Evolutionary conservation across 2,113 vertebrate species (phyloP).

Genomic region (Sorex araneus): DNA sequence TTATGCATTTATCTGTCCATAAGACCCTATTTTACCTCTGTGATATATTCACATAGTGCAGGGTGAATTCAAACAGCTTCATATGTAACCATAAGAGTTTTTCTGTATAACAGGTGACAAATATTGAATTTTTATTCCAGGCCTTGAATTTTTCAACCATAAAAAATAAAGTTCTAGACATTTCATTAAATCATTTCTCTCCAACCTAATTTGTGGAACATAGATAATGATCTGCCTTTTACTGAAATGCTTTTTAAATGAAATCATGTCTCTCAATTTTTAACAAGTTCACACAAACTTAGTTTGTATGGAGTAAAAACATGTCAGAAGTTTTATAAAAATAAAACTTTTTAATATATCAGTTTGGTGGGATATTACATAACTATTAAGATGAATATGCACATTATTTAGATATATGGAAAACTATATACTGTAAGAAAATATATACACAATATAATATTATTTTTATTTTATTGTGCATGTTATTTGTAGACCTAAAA

Average conservation of each 20-base stretch:
- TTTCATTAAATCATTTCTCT: constrained; percentile 77
- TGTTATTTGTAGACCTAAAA: neutral
- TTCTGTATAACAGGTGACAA: constrained; percentile 72
- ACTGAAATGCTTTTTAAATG: constrained; percentile 67
- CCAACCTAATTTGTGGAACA: constrained; percentile 57
- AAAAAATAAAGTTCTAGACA: constrained; percentile 70
- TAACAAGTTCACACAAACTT: constrained; percentile 59
- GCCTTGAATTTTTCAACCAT: constrained; percentile 71
- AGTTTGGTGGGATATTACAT: constrained; percentile 72
- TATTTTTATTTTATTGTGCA: neutral
- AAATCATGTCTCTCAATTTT: constrained; percentile 68
- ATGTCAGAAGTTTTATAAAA: neutral
- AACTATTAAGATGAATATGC: constrained; percentile 54
- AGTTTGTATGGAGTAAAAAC: constrained; percentile 74
- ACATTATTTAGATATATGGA: neutral
- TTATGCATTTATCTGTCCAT: neutral
- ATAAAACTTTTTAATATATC: constrained; percentile 64
- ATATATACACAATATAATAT: neutral
- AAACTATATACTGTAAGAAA: constrained; percentile 32
- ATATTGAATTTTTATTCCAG: constrained; percentile 64
- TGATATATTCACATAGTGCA: constrained; percentile 64
- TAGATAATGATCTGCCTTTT: constrained; percentile 73
- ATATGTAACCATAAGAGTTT: constrained; percentile 73
- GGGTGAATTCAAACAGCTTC: constrained; percentile 61
- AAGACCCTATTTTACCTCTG: constrained; percentile 40